phyloP scores from a whole-genome alignment of 2,797 vertebrate genomes.

The Knipowitschia caucasica region DNA sequence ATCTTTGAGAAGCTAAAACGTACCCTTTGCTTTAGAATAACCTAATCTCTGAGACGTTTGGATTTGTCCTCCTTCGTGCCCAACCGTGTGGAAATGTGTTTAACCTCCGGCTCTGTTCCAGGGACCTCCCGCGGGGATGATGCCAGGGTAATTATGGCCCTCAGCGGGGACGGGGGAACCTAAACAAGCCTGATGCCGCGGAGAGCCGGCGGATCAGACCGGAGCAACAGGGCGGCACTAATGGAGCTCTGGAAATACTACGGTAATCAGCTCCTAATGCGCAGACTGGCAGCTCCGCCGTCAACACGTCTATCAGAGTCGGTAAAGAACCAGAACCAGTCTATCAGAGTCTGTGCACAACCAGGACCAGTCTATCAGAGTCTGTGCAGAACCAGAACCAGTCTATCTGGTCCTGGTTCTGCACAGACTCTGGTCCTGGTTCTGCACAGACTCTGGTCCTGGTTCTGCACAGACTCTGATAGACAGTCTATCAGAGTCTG shows the following conservation, averaged over 20 bases:
- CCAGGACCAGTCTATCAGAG: too few species aligned
- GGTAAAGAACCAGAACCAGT: too few species aligned
- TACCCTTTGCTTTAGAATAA: constrained; percentile 19
- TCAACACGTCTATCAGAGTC: too few species aligned
- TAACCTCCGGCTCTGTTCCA: constrained; percentile 55
- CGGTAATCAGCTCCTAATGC: constrained; percentile 42
- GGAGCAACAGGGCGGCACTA: constrained; percentile 47
- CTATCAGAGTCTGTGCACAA: too few species aligned
- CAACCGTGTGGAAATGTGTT: constrained; percentile 49
- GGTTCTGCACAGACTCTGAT: too few species aligned
- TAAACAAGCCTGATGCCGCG: constrained; percentile 47
- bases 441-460: too few species aligned
- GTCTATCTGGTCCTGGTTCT: too few species aligned
- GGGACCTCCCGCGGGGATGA: constrained; percentile 55
- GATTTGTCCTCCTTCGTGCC: constrained; percentile 20
- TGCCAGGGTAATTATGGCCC: constrained; percentile 62
- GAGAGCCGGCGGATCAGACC: constrained; percentile 40
- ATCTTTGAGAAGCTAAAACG: constrained; percentile 20
- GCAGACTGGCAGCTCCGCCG: not conserved
- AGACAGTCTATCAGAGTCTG: too few species aligned
- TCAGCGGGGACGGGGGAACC: constrained; percentile 34
- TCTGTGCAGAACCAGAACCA: too few species aligned
- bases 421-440: too few species aligned
- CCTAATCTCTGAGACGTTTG: constrained; percentile 33
- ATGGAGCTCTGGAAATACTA: constrained; percentile 56